phyloP scores from a whole-genome alignment of 2,888 invertebrate genomes.

The Maniola hyperantus region DNA sequence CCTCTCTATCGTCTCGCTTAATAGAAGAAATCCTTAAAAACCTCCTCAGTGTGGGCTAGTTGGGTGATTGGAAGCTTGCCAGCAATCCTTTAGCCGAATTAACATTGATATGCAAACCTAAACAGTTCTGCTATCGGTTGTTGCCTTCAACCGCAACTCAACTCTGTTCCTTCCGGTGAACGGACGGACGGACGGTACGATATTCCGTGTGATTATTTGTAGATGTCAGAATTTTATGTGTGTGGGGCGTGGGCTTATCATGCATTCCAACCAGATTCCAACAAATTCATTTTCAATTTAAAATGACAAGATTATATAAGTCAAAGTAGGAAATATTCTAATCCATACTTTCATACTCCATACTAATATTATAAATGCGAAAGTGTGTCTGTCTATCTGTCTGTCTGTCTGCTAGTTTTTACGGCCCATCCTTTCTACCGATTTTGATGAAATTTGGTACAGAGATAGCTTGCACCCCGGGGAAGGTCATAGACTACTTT shows the following conservation, averaged over 20 bases:
- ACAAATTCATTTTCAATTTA: not conserved
- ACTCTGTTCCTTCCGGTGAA: conserved; percentile 27
- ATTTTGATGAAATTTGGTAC: too few relatives aligned
- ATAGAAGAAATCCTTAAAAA: not conserved
- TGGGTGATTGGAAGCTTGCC: conserved; percentile 39
- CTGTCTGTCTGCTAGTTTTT: too few relatives aligned
- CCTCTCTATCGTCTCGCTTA: not conserved
- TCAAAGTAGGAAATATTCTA: too few relatives aligned
- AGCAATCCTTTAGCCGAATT: conserved; percentile 39
- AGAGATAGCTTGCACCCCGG: too few relatives aligned
- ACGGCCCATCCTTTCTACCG: too few relatives aligned
- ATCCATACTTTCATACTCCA: too few relatives aligned
- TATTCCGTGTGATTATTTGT: not conserved
- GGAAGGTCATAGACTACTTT: too few relatives aligned
- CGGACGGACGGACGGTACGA: not conserved
- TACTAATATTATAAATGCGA: too few relatives aligned
- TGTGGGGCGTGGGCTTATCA: not conserved
- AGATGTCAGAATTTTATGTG: not conserved
- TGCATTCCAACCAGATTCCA: not conserved
- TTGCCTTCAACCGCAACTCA: conserved; percentile 29
- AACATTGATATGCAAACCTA: conserved; percentile 29
- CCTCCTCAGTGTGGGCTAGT: conserved; percentile 19
- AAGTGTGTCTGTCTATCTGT: too few relatives aligned
- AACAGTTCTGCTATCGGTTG: conserved; percentile 29
- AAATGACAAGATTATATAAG: not conserved